These are phyloP conservation scores for Charaxes varanes DNA, from an alignment of 1,140 invertebrate genomes.

Conservation along the genomic window DNA sequence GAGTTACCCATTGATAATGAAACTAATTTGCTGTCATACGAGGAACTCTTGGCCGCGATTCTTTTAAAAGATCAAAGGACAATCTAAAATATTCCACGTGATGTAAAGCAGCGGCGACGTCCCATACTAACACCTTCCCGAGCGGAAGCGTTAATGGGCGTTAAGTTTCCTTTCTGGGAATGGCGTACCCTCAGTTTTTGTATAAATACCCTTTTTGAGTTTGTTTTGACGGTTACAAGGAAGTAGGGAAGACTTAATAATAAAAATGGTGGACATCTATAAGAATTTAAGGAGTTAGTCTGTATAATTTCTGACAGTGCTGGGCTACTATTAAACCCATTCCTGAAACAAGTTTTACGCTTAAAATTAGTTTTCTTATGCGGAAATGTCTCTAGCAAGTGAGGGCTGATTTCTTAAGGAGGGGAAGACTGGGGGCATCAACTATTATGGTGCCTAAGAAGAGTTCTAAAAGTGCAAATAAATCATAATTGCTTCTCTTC, in stretches of 20 bases:
- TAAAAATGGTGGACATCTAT: too few species aligned
- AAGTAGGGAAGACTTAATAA: neutral
- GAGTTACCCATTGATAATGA: neutral
- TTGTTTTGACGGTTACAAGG: slow-evolving; percentile 4
- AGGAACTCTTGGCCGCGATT: slow-evolving; percentile 11
- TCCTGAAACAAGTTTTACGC: too few species aligned
- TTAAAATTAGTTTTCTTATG: too few species aligned
- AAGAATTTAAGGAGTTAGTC: too few species aligned
- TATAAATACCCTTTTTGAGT: slow-evolving; percentile 12
- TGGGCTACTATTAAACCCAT: too few species aligned
- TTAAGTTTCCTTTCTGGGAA: slow-evolving; percentile 43
- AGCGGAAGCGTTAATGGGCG: slow-evolving; percentile 42
- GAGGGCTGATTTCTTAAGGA: too few species aligned
- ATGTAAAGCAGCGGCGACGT: slow-evolving; percentile 26
- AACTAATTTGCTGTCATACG: neutral
- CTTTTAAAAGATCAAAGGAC: slow-evolving; percentile 32
- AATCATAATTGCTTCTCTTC: too few species aligned
- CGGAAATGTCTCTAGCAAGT: too few species aligned
- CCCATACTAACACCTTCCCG: slow-evolving; percentile 19
- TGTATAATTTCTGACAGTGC: too few species aligned
- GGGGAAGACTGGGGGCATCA: too few species aligned
- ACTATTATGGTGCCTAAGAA: too few species aligned
- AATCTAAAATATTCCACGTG: slow-evolving; percentile 22
- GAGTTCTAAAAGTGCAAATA: too few species aligned
- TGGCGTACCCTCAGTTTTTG: slow-evolving; percentile 8